A percentile compares a stretch with the other conserved stretches of the same genome.
Evolutionary conservation across 2,113 vertebrate species (phyloP).

Genomic region (Glaucidium brasilianum): DNA sequence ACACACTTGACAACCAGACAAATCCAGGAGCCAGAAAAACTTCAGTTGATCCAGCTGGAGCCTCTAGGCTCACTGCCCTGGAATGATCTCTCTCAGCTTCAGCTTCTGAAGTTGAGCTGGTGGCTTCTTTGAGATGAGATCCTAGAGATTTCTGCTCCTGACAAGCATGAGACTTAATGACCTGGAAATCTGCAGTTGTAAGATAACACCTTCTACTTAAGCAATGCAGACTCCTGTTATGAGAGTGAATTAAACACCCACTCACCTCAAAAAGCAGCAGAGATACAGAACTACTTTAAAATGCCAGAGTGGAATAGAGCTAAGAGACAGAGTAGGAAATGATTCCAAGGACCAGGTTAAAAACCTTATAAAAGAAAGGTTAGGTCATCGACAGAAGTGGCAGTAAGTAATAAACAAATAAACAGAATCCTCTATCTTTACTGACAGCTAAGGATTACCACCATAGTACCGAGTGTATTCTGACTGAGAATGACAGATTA

Average conservation of each 20-base stretch:
- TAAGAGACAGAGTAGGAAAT: neutral
- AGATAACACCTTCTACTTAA: neutral
- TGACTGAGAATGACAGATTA: neutral
- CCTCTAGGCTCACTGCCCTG: neutral
- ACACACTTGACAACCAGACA: conserved; percentile 3
- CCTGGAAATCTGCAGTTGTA: neutral
- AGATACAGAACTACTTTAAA: conserved; percentile 9
- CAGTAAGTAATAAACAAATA: neutral
- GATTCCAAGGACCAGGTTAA: neutral
- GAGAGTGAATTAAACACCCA: conserved; percentile 30
- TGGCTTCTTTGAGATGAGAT: neutral
- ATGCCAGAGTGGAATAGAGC: neutral
- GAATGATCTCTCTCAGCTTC: neutral
- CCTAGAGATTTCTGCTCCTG: neutral
- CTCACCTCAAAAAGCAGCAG: neutral
- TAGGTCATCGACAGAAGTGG: neutral
- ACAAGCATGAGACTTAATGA: neutral
- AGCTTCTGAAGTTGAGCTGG: neutral
- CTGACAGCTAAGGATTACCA: neutral
- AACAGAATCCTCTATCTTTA: neutral
- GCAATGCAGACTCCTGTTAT: neutral
- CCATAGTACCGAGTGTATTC: neutral
- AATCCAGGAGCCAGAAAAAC: conserved; percentile 38
- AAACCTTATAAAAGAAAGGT: neutral
- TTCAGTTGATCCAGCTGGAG: conserved; percentile 3